Evolutionary conservation across 2,797 vertebrate genomes (phyloP).

Genomic region (Rhinella marina): DNA sequence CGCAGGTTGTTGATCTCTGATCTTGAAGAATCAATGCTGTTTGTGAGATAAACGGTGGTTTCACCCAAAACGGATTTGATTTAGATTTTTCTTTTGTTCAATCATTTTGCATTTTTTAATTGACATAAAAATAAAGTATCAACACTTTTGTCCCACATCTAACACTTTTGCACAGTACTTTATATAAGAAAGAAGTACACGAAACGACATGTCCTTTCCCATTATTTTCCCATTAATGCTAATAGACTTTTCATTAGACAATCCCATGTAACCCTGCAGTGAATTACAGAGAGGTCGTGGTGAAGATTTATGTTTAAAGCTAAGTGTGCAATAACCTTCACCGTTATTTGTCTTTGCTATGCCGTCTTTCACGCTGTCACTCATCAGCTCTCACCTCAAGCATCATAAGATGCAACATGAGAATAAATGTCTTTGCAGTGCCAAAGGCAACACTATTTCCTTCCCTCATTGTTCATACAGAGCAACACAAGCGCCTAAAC

Average conservation of each 20-base stretch:
- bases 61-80: too few species aligned
- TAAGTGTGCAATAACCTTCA: slow-evolving; percentile 30
- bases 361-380: slow-evolving; percentile 29
- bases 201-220: not conserved
- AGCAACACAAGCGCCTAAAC: not conserved
- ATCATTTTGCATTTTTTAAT: too few species aligned
- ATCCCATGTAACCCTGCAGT: not conserved
- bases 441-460: slow-evolving; percentile 30
- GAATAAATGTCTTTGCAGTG: not conserved
- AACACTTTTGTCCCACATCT: too few species aligned
- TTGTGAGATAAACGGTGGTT: too few species aligned
- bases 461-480: slow-evolving; percentile 2
- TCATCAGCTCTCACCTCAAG: slow-evolving; percentile 33
- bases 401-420: not conserved
- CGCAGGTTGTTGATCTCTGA: too few species aligned
- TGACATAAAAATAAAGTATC: too few species aligned
- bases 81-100: too few species aligned
- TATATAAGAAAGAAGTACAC: not conserved
- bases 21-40: too few species aligned
- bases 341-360: slow-evolving; percentile 20
- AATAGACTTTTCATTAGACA: slow-evolving; percentile 23
- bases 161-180: not conserved
- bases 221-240: slow-evolving; percentile 12
- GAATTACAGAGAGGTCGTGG: not conserved
- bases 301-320: slow-evolving; percentile 18